These are phyloP conservation scores for Todiramphus saurophagus DNA, from an alignment of 2,113 vertebrate genomes.

Conservation along the genomic window DNA sequence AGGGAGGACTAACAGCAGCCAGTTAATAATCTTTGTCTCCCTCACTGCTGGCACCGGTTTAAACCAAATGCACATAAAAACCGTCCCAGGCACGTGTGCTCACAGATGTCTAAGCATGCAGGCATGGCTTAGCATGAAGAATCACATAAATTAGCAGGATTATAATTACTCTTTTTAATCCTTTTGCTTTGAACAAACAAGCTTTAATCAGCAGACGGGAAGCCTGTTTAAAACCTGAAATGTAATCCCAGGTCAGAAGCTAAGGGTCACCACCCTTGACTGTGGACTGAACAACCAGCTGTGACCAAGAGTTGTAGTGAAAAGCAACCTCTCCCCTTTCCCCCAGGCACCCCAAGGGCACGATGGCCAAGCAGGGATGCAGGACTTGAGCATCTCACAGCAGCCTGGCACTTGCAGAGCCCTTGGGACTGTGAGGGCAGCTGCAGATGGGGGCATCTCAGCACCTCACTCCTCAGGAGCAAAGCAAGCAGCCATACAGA, in stretches of 20 bases:
- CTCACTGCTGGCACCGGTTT: slow-evolving; percentile 39
- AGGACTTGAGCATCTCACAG: neutral
- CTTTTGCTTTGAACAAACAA: slow-evolving; percentile 59
- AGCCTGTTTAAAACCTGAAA: slow-evolving; percentile 68
- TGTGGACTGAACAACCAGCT: slow-evolving; percentile 71
- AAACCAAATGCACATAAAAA: slow-evolving; percentile 30
- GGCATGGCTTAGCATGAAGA: slow-evolving; percentile 55
- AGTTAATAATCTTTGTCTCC: slow-evolving; percentile 46
- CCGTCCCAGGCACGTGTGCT: slow-evolving; percentile 20
- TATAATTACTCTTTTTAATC: slow-evolving; percentile 67
- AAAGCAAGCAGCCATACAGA: neutral
- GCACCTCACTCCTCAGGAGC: neutral
- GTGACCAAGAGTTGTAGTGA: slow-evolving; percentile 17
- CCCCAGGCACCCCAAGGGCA: neutral
- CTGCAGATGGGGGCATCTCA: neutral
- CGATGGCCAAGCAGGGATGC: neutral
- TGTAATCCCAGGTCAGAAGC: slow-evolving; percentile 65
- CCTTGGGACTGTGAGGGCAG: neutral
- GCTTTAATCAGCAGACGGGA: slow-evolving; percentile 72
- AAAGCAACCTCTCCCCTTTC: neutral
- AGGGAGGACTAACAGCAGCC: slow-evolving; percentile 38
- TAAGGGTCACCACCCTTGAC: slow-evolving; percentile 71
- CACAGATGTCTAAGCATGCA: slow-evolving; percentile 3
- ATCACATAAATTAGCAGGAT: slow-evolving; percentile 52
- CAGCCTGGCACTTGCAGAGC: neutral